These are phyloP conservation scores for Lottia gigantea DNA, from an alignment of 2,888 invertebrate genomes.

Conservation along the genomic window DNA sequence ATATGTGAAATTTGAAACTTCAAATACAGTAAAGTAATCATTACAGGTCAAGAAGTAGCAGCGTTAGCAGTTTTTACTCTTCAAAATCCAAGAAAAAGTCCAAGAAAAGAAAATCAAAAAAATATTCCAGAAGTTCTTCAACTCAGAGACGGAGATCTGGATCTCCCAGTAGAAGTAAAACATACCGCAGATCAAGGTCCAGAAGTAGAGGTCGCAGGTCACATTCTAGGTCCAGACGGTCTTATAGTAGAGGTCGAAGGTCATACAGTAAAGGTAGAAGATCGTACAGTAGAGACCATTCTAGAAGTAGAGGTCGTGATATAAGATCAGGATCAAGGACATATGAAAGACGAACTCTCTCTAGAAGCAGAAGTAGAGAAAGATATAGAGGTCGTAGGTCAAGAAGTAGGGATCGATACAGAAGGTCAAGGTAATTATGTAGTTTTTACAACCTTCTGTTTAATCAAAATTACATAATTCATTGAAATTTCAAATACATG, in stretches of 20 bases:
- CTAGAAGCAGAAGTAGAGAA: slow-evolving; percentile 25
- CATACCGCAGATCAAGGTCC: slow-evolving; percentile 11
- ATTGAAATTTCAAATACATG: too few species aligned
- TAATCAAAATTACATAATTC: too few species aligned
- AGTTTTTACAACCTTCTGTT: too few species aligned
- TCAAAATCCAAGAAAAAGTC: slow-evolving; percentile 44
- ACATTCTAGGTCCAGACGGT: slow-evolving; percentile 15
- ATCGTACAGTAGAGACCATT: slow-evolving; percentile 14
- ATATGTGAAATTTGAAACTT: too few species aligned
- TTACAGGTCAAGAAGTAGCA: slow-evolving; percentile 18
- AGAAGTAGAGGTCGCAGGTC: slow-evolving; percentile 13
- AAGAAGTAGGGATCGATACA: slow-evolving; percentile 33
- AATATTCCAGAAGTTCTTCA: slow-evolving; percentile 22
- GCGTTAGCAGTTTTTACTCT: slow-evolving; percentile 41
- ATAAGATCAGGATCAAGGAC: slow-evolving; percentile 33
- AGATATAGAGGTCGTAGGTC: slow-evolving; percentile 28
- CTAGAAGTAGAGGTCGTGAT: slow-evolving; percentile 27
- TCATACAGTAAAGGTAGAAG: slow-evolving; percentile 22
- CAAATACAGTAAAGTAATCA: too few species aligned
- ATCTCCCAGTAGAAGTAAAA: slow-evolving; percentile 18
- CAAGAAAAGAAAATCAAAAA: slow-evolving; percentile 42
- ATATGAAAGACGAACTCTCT: neutral
- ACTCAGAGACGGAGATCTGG: slow-evolving; percentile 23
- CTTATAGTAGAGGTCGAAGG: slow-evolving; percentile 23
- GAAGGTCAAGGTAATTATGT: slow-evolving; percentile 16